Evolutionary conservation across 2,797 vertebrate species (phyloP).

Genomic region (Catharus ustulatus): DNA sequence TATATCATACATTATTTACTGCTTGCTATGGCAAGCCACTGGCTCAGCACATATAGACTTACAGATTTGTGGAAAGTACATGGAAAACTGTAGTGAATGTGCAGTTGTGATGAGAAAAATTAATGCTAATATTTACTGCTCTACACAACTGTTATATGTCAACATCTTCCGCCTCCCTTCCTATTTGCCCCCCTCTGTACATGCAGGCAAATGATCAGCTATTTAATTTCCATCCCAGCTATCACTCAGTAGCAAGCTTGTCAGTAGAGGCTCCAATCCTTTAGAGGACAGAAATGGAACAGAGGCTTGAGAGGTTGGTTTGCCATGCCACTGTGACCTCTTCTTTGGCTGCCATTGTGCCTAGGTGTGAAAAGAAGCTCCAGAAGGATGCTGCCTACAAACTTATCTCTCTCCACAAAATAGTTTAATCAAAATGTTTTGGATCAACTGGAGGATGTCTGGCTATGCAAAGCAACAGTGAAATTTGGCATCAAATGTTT

Average conservation of each 20-base stretch:
- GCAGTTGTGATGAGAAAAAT: background rate
- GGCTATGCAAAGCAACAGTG: background rate
- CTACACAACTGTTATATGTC: background rate
- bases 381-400: background rate
- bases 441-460: background rate
- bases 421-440: background rate
- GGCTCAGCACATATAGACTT: conserved; percentile 7
- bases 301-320: background rate
- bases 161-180: background rate
- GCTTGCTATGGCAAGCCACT: conserved; percentile 26
- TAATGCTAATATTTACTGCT: conserved; percentile 36
- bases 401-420: background rate
- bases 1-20: conserved; percentile 40
- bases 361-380: background rate
- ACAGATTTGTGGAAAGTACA: background rate
- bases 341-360: background rate
- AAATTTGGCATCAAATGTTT: background rate
- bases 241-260: background rate
- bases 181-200: background rate
- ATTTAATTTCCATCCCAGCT: conserved; percentile 16
- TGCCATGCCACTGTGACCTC: background rate
- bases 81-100: conserved; percentile 17
- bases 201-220: background rate
- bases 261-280: background rate
- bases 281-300: background rate